Base-by-base conservation (phyloP, 1,140 invertebrate genomes). In the Leptinotarsa lineolata region DNA sequence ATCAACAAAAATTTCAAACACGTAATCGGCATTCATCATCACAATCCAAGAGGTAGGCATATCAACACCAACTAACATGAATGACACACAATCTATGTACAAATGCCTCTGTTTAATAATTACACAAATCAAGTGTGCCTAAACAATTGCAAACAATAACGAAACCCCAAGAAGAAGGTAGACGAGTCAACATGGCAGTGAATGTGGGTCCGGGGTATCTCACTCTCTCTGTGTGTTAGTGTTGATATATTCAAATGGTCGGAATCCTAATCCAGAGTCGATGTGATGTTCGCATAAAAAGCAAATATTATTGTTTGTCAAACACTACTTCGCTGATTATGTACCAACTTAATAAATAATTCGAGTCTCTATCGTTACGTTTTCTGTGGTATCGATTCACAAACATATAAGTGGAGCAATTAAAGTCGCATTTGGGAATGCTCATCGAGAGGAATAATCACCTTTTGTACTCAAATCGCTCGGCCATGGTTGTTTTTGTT, bases 261-360 rank as follows among this genome's bases (percentile, higher is more conserved):
- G 48, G 15, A 22, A 70, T 58, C 71, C 72, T 76, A 76, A 77
- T 77, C 74, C 74, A 69, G 74, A 79, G 76, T 75, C 76, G 74
- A 75, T 76, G 78, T 74, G 75, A 75, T 78, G 70, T 77, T 81
- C 77, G 77, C 75, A 54, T 54, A 54, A 81, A 82, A 79, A 79
- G 80, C 74, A 80, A 82, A 82, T 82, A 82, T 82, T 82, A 74
- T 81, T 82, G 78, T 82, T 82, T 82, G 81, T 80, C 80, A 82
- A 82, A 81, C 79, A 82, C 80, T 81, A 77, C n/a, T 60, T 30
- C 45, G 74, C 61, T 77, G 80, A 79, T 80, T 82, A 78, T 80
- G 76, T 80, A 78, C 76, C 72, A 72, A 76, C 78, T 80, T 82
- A 80, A 81, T 82, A 82, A 81, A 82, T 81, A 81, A 82, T 79